Percentiles rank a stretch among this genome's conserved stretches.
Evolutionary conservation across 2,113 vertebrate species (phyloP).

Genomic region (Chaetura pelagica): DNA sequence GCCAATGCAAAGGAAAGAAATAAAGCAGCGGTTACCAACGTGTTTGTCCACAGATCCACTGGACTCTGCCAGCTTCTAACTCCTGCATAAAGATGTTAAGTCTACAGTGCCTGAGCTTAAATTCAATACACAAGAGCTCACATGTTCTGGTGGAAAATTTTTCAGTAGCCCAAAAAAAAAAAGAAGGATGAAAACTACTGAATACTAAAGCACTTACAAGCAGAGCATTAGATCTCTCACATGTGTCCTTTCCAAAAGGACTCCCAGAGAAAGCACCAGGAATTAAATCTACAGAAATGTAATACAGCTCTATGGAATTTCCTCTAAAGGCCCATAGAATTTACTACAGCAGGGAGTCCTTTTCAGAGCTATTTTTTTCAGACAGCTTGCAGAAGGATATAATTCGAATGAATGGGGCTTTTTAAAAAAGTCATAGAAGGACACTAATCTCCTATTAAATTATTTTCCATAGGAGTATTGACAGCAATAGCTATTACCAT

Average conservation of each 20-base stretch:
- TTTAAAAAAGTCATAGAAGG: neutral
- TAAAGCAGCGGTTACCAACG: neutral
- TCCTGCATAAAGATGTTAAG: neutral
- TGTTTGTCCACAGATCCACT: neutral
- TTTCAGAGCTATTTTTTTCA: neutral
- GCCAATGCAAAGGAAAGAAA: neutral
- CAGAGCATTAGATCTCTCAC: conserved; percentile 35
- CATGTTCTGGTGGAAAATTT: neutral
- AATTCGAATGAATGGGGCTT: conserved; percentile 12
- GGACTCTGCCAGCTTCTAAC: neutral
- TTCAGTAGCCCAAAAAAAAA: neutral
- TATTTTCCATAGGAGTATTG: conserved; percentile 37
- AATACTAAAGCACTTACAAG: neutral
- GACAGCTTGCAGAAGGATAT: conserved; percentile 10
- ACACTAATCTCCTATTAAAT: conserved; percentile 40
- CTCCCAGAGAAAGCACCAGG: conserved; percentile 28
- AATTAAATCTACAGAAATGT: conserved; percentile 56
- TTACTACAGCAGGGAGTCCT: conserved; percentile 47
- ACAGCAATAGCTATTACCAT: neutral
- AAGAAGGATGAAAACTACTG: conserved; percentile 4
- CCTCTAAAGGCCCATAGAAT: conserved; percentile 48
- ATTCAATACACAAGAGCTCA: neutral
- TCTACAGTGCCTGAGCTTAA: neutral
- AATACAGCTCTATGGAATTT: conserved; percentile 10
- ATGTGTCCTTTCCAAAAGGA: neutral